phyloP scores from a whole-genome alignment of 2,113 vertebrate genomes.

The Malurus melanocephalus region DNA sequence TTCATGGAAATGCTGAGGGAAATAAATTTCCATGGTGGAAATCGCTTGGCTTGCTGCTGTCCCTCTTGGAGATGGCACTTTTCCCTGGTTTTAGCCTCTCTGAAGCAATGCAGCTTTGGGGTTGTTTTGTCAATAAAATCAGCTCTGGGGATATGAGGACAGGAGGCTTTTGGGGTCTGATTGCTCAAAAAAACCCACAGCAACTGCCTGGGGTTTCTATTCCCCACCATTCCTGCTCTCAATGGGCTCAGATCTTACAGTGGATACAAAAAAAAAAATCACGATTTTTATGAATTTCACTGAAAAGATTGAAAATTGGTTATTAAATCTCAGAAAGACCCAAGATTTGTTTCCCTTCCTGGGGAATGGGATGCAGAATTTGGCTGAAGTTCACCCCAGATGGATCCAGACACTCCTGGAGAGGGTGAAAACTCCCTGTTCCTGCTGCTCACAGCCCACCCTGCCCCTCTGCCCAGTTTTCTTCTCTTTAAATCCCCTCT shows the following conservation, averaged over 20 bases:
- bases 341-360: not conserved
- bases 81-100: not conserved
- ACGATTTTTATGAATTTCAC: not conserved
- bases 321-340: not conserved
- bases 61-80: not conserved
- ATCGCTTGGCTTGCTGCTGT: rapidly evolving
- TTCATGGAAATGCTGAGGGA: not conserved
- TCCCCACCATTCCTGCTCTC: not conserved
- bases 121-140: not conserved
- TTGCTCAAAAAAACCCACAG: not conserved
- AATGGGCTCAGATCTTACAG: rapidly evolving
- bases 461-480: not conserved
- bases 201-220: no score
- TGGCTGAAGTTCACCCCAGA: rapidly evolving
- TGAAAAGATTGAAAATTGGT: not conserved
- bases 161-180: not conserved
- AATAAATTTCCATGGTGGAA: not conserved
- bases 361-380: not conserved
- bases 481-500: not conserved
- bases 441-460: not conserved
- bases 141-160: not conserved
- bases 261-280: not conserved
- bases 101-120: not conserved
- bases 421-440: not conserved
- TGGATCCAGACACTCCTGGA: not conserved